These are phyloP conservation scores for Lordiphosa collinella DNA, from an alignment of 1,140 invertebrate genomes.

Conservation along the genomic window DNA sequence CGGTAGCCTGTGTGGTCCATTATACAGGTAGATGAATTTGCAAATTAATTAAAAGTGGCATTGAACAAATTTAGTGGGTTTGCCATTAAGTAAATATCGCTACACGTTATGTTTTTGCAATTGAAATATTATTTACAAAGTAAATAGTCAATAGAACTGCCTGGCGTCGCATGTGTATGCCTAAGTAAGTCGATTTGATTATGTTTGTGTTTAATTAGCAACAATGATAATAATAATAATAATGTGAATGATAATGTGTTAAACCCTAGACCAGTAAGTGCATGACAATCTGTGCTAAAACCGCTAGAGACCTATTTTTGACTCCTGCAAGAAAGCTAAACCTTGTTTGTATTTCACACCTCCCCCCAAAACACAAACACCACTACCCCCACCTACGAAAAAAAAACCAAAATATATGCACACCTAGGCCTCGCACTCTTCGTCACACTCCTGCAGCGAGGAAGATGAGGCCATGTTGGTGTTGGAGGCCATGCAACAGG, in stretches of 20 bases:
- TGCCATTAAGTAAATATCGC: conserved; percentile 13
- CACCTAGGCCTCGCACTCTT: conserved; percentile 46
- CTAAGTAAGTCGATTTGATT: conserved; percentile 30
- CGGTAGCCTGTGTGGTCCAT: not conserved
- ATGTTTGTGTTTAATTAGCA: conserved; percentile 41
- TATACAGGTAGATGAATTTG: conserved; percentile 11
- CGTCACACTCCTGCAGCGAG: conserved; percentile 69
- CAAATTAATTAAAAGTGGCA: conserved; percentile 53
- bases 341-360: conserved; percentile 52
- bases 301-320: not conserved
- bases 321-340: conserved; percentile 59
- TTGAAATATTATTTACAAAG: conserved; percentile 41
- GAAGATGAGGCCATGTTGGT: conserved; percentile 66
- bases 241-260: conserved; percentile 36
- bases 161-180: conserved; percentile 39
- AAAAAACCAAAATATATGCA: conserved; percentile 15
- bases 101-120: conserved; percentile 32
- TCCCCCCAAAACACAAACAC: conserved; percentile 10
- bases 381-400: conserved; percentile 9
- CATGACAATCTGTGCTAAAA: conserved; percentile 53
- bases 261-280: conserved; percentile 45
- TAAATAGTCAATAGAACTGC: conserved; percentile 31
- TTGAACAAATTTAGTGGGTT: conserved; percentile 24
- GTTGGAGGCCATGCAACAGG: conserved; percentile 44
- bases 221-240: not conserved